Evolutionary conservation across 2,797 vertebrate genomes (phyloP), one percentile per base, ranked within the genome.

Genomic region (Neosalanx taihuensis): DNA sequence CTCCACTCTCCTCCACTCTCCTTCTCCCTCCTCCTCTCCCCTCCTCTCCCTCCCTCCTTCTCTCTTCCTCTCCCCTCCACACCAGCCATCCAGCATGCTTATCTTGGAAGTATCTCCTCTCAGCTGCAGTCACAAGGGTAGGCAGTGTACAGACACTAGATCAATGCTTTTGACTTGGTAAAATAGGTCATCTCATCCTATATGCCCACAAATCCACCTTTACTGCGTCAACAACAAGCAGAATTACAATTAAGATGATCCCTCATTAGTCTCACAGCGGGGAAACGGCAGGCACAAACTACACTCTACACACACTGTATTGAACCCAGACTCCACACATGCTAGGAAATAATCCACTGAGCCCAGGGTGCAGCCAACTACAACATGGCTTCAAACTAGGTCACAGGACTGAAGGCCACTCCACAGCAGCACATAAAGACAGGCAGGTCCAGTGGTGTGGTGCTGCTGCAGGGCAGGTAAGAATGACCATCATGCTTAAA

Each of bases 11-110:
- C 60, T 53, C 1, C 37, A 30, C 63, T 33, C 17, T 37, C 29
- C 12, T 23, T 37, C 59, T 35, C 31, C 18, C 56, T 61, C 33
- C 61, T 49, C 59, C 63, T 51, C 57, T 46, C 3, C 29, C 12
- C 63, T 31, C 69, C 33, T 23, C 41, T 71, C 69, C 23, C 23
- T 26, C 23, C 23, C 23, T 26, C 23, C 23, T n/a, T 26, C 23
- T 26, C 23, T 26, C 23, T 1, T 26, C 70, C 63, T 29, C 33
- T 23, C n/a, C 31, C 3, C 46, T 31, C 29, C 51, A 26, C 3
- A 33, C 35, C 62, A 72, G 74, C 67, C 64, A 72, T 67, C 72
- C 56, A 64, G 58, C 67, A 63, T 75, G 51, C 31, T 60, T 60
- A 20, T 66, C 49, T 10, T 5, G 53, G 29, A 71, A 20, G 4